Conservation (phyloP, 1,140 invertebrate genomes). For the Nephila pilipes region DNA sequence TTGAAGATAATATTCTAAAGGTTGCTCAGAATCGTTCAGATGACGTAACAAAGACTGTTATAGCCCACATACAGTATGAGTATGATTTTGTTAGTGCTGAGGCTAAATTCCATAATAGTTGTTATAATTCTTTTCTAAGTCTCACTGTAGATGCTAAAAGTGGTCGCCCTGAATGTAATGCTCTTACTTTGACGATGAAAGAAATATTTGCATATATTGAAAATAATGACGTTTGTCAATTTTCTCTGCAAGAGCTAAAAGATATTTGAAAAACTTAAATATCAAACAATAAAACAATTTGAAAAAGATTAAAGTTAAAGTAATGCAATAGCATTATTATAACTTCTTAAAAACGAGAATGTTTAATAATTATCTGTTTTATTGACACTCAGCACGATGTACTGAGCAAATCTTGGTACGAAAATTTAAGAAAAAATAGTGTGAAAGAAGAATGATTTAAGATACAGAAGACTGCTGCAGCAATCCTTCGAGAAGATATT, state of each 20-base stretch:
- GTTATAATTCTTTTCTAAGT: conserved; percentile 3
- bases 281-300: not conserved
- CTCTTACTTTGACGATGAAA: not conserved
- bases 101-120: conserved; percentile 16
- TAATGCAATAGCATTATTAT: not conserved
- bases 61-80: not conserved
- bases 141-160: not conserved
- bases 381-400: conserved; percentile 9
- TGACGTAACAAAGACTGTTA: conserved; percentile 4
- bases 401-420: not conserved
- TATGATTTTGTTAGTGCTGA: conserved; percentile 20
- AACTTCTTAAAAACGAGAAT: conserved; percentile 19
- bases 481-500: conserved; percentile 14
- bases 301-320: not conserved
- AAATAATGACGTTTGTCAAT: conserved; percentile 10
- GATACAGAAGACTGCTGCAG: not conserved
- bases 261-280: not conserved
- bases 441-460: not conserved
- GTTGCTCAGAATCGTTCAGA: not conserved
- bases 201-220: conserved; percentile 34
- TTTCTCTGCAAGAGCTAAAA: not conserved
- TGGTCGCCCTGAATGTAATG: conserved; percentile 7
- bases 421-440: conserved; percentile 7
- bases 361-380: conserved; percentile 33
- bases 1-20: not conserved